A percentile compares a stretch with the other conserved stretches of the same genome.
Conservation (phyloP, 2,797 vertebrate species). For the Gadopsis marmoratus region DNA sequence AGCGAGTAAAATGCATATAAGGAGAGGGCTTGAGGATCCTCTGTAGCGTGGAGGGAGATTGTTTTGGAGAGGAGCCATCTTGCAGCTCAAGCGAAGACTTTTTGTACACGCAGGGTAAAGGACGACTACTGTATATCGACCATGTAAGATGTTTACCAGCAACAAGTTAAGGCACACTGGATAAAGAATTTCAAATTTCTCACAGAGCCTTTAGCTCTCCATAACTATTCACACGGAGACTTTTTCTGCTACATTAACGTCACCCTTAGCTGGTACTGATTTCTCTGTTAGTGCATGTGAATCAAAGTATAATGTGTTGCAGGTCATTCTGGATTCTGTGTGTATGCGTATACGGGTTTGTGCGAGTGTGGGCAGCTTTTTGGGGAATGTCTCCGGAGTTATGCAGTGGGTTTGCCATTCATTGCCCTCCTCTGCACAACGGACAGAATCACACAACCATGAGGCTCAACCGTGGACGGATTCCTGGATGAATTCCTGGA, state of each 20-base stretch:
- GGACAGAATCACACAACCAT: constrained; percentile 78
- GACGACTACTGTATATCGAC: constrained; percentile 58
- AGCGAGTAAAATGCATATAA: constrained; percentile 77
- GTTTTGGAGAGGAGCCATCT: constrained; percentile 83
- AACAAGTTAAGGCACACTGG: constrained; percentile 63
- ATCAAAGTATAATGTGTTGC: constrained; percentile 47
- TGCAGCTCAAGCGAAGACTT: constrained; percentile 71
- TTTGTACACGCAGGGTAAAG: constrained; percentile 71
- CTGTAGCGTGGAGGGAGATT: constrained; percentile 75
- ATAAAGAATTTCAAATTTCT: constrained; percentile 56
- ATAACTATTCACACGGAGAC: constrained; percentile 35
- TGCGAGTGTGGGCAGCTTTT: constrained; percentile 70
- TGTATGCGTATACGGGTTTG: constrained; percentile 23
- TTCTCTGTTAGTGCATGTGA: constrained; percentile 25
- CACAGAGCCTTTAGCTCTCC: constrained; percentile 41
- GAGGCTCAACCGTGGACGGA: constrained; percentile 77
- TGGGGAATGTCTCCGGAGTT: constrained; percentile 79
- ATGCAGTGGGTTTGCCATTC: constrained; percentile 80
- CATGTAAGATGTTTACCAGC: constrained; percentile 69
- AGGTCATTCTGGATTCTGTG: constrained; percentile 44
- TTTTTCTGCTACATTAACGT: constrained; percentile 60
- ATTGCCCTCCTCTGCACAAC: constrained; percentile 76
- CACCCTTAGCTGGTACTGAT: constrained; percentile 35
- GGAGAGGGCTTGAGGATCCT: constrained; percentile 79
- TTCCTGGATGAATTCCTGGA: constrained; percentile 70